Conservation (phyloP, 1,140 invertebrate species). For the Galleria mellonella region DNA sequence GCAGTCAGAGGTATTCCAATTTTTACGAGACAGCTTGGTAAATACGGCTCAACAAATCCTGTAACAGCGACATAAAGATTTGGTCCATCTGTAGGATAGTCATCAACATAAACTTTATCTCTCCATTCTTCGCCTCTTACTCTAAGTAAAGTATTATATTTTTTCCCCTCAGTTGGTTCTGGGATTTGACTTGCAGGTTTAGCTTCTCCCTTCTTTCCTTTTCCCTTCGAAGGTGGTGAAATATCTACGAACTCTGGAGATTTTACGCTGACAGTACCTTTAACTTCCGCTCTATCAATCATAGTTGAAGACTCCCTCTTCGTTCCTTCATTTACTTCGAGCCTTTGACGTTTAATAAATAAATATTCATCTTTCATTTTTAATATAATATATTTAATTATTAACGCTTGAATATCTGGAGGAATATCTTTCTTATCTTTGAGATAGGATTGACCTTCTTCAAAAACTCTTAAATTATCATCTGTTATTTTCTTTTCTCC, state of each 20-base stretch:
- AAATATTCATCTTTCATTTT: constrained; percentile 64
- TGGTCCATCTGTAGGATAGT: constrained; percentile 70
- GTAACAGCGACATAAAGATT: constrained; percentile 74
- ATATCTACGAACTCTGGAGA: constrained; percentile 14
- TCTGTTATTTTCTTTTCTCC: constrained; percentile 60
- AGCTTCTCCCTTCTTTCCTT: constrained; percentile 31
- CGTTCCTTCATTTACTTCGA: constrained; percentile 54
- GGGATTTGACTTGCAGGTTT: constrained; percentile 6
- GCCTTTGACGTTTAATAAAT: constrained; percentile 48
- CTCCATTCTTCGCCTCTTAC: constrained; percentile 75
- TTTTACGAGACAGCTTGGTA: constrained; percentile 61
- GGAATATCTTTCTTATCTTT: constrained; percentile 63
- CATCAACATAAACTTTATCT: constrained; percentile 70
- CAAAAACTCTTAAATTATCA: constrained; percentile 55
- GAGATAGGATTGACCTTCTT: constrained; percentile 49
- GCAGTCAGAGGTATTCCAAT: constrained; percentile 66
- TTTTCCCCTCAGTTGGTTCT: constrained; percentile 46
- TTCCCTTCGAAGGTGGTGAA: constrained; percentile 18
- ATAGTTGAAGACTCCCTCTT: constrained; percentile 52
- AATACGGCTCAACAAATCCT: constrained; percentile 67
- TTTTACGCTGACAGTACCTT: constrained; percentile 31
- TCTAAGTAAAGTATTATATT: constrained; percentile 64
- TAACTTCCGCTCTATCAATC: constrained; percentile 45
- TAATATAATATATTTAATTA: constrained; percentile 62
- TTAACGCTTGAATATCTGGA: constrained; percentile 50